Percentiles rank a stretch among this genome's conserved stretches.
Conservation (phyloP, 2,113 vertebrate genomes). For the Varanus salvator region DNA sequence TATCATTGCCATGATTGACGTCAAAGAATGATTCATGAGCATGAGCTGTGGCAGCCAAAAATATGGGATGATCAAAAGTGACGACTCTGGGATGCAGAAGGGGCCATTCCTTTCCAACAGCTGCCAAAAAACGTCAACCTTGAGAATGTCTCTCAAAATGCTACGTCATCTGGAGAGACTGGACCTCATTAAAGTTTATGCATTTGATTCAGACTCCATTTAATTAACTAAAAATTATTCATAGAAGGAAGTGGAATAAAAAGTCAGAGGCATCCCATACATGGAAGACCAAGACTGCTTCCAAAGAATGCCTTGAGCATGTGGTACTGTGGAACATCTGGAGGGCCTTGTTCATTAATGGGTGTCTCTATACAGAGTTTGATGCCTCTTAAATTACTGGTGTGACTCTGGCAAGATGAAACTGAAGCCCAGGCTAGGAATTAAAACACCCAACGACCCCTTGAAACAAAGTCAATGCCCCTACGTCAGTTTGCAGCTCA, state of each 20-base stretch:
- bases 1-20: neutral
- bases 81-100: neutral
- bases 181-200: conserved; percentile 36
- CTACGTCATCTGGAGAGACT: conserved; percentile 39
- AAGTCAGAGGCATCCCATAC: conserved; percentile 49
- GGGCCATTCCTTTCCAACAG: neutral
- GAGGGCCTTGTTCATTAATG: conserved; percentile 37
- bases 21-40: neutral
- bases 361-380: conserved; percentile 10
- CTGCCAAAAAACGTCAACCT: conserved; percentile 62
- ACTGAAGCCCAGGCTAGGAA: no score
- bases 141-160: conserved; percentile 54
- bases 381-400: conserved; percentile 40
- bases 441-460: accelerated
- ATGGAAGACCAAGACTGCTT: conserved; percentile 47
- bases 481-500: neutral
- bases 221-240: conserved; percentile 54
- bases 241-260: conserved; percentile 1
- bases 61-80: conserved; percentile 23
- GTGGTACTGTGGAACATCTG: conserved; percentile 31
- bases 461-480: no score
- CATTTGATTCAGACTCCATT: conserved; percentile 66
- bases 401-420: neutral
- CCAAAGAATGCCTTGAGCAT: conserved; percentile 48
- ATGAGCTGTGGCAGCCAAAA: accelerated